Base-by-base conservation (phyloP, 2,888 invertebrate genomes). In the Melanotus villosus region DNA sequence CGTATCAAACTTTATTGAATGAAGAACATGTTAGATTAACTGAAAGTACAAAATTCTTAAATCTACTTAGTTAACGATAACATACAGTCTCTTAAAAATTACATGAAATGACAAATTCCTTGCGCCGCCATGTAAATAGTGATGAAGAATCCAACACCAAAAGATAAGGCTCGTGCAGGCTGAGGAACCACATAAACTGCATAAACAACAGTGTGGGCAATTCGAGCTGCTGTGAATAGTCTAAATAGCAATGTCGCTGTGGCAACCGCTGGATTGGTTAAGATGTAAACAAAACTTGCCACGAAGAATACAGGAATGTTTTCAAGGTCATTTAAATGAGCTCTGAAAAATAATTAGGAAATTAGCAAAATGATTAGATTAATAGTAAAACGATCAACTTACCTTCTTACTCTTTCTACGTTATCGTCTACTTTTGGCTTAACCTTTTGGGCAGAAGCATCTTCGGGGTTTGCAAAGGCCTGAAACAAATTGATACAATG, bases 301-400 rank as follows among this genome's bases (percentile, higher is more conserved):
- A 90, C 77, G 81, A 91, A 86, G 80, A 91, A 93, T 0, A 89
- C 86, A 0, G 90, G 87, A 59, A 93, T 91, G 81, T 92, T 93
- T 83, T 92, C 92, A 81, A 92, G 79, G 80, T 92, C 92, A 78
- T 93, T 92, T 75, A 88, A 85, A 80, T 92, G 91, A 9, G 91
- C 91, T 76, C 91, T 91, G 38, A 14, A 70, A 58, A 3, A 54
- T 9, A 57, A 23, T n/a, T n/a, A n/a, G n/a, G n/a, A n/a, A n/a
- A n/a, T n/a, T n/a, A n/a, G n/a, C n/a, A n/a, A n/a, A n/a, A n/a
- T n/a, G n/a, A n/a, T n/a, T n/a, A n/a, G n/a, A n/a, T n/a, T n/a
- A n/a, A n/a, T n/a, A n/a, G n/a, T n/a, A n/a, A n/a, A n/a, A n/a
- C n/a, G n/a, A n/a, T n/a, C n/a, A 38, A 21, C 16, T 12, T 59